Evolutionary conservation across 2,797 vertebrate species (phyloP).

Genomic region (Leuciscus waleckii): DNA sequence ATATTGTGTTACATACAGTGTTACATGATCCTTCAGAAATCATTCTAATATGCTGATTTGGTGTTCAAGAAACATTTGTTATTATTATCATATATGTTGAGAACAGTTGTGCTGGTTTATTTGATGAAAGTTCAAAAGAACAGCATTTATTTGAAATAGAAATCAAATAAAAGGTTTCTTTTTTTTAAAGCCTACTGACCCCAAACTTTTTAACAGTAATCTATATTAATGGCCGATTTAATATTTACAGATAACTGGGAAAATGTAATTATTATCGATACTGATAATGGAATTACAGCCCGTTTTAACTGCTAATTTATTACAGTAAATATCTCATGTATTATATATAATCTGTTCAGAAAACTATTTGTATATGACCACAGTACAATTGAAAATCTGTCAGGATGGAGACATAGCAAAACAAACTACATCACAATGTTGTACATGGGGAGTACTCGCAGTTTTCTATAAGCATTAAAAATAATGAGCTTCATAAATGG

Average conservation of each 20-base stretch:
- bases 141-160: not conserved
- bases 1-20: not conserved
- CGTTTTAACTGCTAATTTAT: not conserved
- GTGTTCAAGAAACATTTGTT: not conserved
- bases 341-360: not conserved
- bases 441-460: constrained; percentile 51
- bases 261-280: not conserved
- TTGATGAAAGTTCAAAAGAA: not conserved
- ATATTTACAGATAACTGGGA: not conserved
- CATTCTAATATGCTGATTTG: not conserved
- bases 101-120: not conserved
- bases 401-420: not conserved
- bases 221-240: not conserved
- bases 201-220: no score
- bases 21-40: not conserved
- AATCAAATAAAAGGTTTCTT: not conserved
- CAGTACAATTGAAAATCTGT: not conserved
- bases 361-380: constrained; percentile 1
- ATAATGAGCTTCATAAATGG: constrained; percentile 51
- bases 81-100: not conserved
- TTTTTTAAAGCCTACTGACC: no score
- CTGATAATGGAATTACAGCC: not conserved
- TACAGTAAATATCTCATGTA: not conserved
- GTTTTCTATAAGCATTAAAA: constrained; percentile 48
- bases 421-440: constrained; percentile 34